phyloP scores from a whole-genome alignment of 2,888 invertebrate species.

The Antheraea assamensis region DNA sequence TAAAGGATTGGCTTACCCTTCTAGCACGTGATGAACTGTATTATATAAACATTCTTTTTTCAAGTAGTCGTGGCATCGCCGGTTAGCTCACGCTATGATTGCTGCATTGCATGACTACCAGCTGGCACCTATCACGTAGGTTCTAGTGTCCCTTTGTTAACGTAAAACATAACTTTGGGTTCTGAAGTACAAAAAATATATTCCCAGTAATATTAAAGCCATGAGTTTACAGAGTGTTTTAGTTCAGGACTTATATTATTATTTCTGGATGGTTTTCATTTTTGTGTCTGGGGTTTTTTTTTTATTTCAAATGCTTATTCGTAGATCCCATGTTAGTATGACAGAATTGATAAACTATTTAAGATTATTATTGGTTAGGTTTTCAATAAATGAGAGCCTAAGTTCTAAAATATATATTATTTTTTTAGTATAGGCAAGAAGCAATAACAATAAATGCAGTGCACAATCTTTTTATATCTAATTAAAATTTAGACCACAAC shows the following conservation, averaged over 20 bases:
- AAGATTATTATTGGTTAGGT: too few species aligned
- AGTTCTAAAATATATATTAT: too few species aligned
- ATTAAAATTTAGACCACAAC: neutral
- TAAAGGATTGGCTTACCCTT: neutral
- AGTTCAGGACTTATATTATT: too few species aligned
- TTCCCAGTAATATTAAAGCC: neutral
- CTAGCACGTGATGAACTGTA: neutral
- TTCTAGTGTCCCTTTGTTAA: constrained; percentile 22
- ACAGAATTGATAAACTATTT: too few species aligned
- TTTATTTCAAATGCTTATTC: too few species aligned
- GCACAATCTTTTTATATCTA: too few species aligned
- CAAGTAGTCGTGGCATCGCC: constrained; percentile 41
- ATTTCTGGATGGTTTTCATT: too few species aligned
- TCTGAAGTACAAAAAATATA: neutral
- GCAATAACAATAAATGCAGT: too few species aligned
- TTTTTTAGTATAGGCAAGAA: too few species aligned
- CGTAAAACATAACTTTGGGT: constrained; percentile 12
- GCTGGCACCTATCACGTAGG: constrained; percentile 45
- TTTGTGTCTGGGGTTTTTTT: too few species aligned
- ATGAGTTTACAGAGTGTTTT: neutral
- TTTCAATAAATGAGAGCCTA: too few species aligned
- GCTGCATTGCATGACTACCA: constrained; percentile 63
- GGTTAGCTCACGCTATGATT: constrained; percentile 59
- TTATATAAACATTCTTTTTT: constrained; percentile 32
- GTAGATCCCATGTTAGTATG: too few species aligned